Base-by-base conservation (phyloP, 2,797 vertebrate species). In the Pantherophis vulpinus region DNA sequence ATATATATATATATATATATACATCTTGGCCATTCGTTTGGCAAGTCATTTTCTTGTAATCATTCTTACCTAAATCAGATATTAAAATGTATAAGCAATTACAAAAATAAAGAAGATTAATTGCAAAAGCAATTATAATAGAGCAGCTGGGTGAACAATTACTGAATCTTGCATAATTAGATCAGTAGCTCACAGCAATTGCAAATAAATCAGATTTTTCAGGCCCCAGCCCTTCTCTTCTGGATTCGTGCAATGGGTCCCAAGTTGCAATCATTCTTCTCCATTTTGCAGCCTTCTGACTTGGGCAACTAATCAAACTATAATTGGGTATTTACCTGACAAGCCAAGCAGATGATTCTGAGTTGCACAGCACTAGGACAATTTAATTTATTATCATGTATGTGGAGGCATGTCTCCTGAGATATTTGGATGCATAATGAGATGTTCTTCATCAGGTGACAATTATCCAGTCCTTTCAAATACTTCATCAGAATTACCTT, bases 241-340 rank as follows among this genome's bases (percentile, higher is more conserved):
- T 93, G 89, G 86, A 88, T 92, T 87, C 61, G 47, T 58, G 23
- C 23, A 90, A 90, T 20, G 16, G 18, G 18, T 95, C 94, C 54
- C 18, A 16, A 16, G 56, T 8, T 0, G 23, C 54, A 94, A 87
- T 59, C 88, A 89, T 83, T 59, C 54, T 87, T 10, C 3, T 86
- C 86, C 86, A 88, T 88, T 95, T 95, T 60, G 27, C 79, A 91
- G 56, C 58, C 63, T 56, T 88, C 90, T 86, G 63, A 83, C 83
- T 91, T 88, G 56, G 58, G 13, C 91, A 92, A 90, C 91, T 88
- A 92, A 92, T 94, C 91, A 92, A 94, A 51, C 25, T 47, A n/a
- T 94, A 92, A 91, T 88, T 94, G 93, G 63, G 86, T 90, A 83
- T 94, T 91, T 91, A 92, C 91, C 51, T 88, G 86, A 92, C 89